phyloP scores from a whole-genome alignment of 92 coral and sea anemone genomes.

The Scolanthus callimorphus region DNA sequence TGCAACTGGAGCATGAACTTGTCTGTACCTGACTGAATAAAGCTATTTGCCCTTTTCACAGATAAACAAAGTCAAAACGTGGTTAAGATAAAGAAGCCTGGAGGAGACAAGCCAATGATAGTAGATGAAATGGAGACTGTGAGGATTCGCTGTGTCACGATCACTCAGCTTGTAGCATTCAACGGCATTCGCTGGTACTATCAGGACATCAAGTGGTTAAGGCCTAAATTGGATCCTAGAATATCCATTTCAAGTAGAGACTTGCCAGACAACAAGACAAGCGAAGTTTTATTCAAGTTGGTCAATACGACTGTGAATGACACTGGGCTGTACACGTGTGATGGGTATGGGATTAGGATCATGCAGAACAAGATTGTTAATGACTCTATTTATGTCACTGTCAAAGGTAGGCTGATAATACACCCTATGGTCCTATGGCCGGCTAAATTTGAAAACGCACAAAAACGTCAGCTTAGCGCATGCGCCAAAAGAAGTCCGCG shows the following conservation, averaged over 20 bases:
- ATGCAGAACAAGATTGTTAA: slow-evolving; percentile 1
- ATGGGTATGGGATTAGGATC: background rate
- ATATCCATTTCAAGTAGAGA: background rate
- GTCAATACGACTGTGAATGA: slow-evolving; percentile 3
- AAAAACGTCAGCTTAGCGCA: too few species aligned
- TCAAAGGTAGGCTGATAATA: background rate
- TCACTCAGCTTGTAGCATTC: slow-evolving; percentile 5
- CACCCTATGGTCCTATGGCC: too few species aligned
- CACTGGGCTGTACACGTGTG: slow-evolving; percentile 2
- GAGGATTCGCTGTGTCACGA: background rate
- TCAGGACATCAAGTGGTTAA: background rate
- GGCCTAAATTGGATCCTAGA: background rate
- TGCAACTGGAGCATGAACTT: too few species aligned
- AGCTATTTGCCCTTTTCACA: background rate
- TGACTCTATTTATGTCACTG: slow-evolving; percentile 7
- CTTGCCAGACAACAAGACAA: background rate
- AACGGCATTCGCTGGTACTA: background rate
- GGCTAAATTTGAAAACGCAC: too few species aligned
- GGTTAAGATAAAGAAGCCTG: background rate
- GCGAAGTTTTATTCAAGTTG: background rate
- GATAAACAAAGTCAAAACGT: slow-evolving; percentile 3
- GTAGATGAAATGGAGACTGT: background rate
- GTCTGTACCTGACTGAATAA: background rate
- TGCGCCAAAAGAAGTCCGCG: too few species aligned
- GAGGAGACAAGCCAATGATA: background rate